Conservation (phyloP, 2,888 invertebrate species). For the Macaria notata region DNA sequence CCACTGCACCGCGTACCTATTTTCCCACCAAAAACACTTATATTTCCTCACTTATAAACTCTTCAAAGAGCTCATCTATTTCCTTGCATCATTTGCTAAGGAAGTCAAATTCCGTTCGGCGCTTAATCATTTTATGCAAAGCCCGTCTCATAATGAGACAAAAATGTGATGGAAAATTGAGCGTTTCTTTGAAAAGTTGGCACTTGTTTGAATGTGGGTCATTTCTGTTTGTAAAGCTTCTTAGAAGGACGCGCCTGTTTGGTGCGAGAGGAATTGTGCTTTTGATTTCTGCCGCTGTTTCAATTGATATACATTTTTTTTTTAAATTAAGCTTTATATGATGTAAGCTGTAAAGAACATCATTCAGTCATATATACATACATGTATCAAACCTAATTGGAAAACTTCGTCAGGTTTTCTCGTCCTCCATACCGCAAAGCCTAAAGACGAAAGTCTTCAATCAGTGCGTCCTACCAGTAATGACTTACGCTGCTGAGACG, state of each 20-base stretch:
- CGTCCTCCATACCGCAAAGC: too few relatives aligned
- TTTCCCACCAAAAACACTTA: neutral
- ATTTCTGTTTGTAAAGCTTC: constrained; percentile 11
- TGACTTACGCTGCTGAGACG: too few relatives aligned
- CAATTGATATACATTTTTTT: too few relatives aligned
- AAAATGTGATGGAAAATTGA: constrained; percentile 25
- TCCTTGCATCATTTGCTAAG: constrained; percentile 26
- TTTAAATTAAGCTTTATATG: too few relatives aligned
- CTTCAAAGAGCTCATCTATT: constrained; percentile 14
- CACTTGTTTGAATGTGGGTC: constrained; percentile 18
- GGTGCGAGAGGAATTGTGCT: constrained; percentile 8
- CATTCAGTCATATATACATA: too few relatives aligned
- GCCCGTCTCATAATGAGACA: constrained; percentile 21
- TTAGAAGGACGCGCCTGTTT: constrained; percentile 13
- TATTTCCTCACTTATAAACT: constrained; percentile 25
- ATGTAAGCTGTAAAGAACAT: too few relatives aligned
- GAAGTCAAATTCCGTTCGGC: constrained; percentile 23
- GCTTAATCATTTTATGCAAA: constrained; percentile 28
- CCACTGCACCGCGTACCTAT: too few relatives aligned
- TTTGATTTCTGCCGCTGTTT: constrained; percentile 4
- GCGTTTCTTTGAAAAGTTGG: constrained; percentile 12
- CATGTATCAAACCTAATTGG: too few relatives aligned
- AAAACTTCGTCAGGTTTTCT: too few relatives aligned
- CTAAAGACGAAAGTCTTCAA: too few relatives aligned
- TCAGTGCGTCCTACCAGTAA: too few relatives aligned